Base-by-base conservation (phyloP, 2,797 vertebrate species). In the Sebastes kiyomatsui region DNA sequence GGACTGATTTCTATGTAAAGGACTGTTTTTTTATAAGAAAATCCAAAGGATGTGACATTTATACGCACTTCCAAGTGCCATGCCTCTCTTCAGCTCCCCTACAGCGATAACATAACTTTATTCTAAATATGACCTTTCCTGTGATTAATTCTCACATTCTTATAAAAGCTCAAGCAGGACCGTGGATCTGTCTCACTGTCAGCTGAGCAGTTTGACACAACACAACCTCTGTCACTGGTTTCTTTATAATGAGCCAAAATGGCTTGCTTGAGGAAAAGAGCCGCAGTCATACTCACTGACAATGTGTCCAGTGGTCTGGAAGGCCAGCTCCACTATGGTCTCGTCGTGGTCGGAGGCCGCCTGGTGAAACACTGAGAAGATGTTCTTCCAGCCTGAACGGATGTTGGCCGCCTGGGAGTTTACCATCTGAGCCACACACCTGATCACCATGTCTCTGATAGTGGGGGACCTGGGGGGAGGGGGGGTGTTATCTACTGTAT, bases 301-400 rank as follows among this genome's bases (percentile, higher is more conserved):
- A 4, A 99, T 98, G 90, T 97, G 97, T 9, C 97, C 97, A 0
- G 97, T 98, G 49, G 97, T 98, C 87, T 98, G 97, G 87, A 99
- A 99, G 67, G 97, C 97, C 65, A 99, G 93, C 90, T 98, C 97
- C 82, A 99, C 98, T 0, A 99, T 99, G 68, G 97, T 97, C 77
- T 98, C 97, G 12, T 99, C 97, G 0, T 97, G 97, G 85, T 99
- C 97, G 0, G 97, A 97, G 0, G 98, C 98, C 1, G 98, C 98
- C 85, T 99, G 98, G 90, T 99, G 98, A 90, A 99, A 99, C 72
- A 99, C 97, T 0, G 98, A 97, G 87, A 99, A 99, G 87, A 99
- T 99, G 85, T 99, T 99, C 91, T 99, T 99, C 98, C 98, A 99
- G 28, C 98, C 98, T 1, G 98, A 99, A 49, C 98, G 97, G 91